A percentile compares a stretch with the other conserved stretches of the same genome.
These are phyloP conservation scores for Abscondita cerata DNA, from an alignment of 2,888 invertebrate genomes.

Conservation along the genomic window DNA sequence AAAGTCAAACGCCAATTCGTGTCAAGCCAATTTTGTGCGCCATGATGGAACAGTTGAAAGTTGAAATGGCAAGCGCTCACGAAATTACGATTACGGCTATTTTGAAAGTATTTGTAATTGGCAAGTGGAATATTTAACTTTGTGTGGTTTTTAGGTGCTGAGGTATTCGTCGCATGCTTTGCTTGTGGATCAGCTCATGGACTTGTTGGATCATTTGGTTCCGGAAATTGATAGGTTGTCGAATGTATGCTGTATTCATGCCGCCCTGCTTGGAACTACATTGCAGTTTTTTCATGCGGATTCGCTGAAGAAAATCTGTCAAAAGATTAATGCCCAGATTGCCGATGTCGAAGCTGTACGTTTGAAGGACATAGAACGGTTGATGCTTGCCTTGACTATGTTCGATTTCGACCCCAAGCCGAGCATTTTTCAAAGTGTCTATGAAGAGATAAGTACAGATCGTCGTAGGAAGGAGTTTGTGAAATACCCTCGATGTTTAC, in stretches of 20 bases:
- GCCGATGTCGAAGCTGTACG: constrained; percentile 45
- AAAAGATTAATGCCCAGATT: constrained; percentile 62
- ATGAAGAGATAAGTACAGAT: constrained; percentile 62
- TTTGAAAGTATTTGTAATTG: constrained; percentile 61
- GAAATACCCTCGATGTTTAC: constrained; percentile 66
- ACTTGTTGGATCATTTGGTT: constrained; percentile 63
- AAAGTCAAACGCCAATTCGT: constrained; percentile 71
- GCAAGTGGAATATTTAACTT: not conserved
- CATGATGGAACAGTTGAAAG: constrained; percentile 59
- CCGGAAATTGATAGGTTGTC: constrained; percentile 67
- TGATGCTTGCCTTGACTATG: constrained; percentile 67
- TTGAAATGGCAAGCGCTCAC: constrained; percentile 63
- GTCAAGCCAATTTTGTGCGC: constrained; percentile 59
- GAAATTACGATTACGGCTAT: constrained; percentile 72
- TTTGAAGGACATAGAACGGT: constrained; percentile 78
- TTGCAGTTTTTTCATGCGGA: constrained; percentile 60
- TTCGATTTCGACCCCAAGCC: constrained; percentile 65
- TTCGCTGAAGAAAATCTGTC: constrained; percentile 61
- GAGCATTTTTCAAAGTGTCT: constrained; percentile 59
- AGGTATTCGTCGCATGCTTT: constrained; percentile 64
- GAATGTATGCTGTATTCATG: constrained; percentile 68
- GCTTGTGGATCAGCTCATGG: constrained; percentile 59
- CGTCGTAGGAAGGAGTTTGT: constrained; percentile 64
- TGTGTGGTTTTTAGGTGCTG: constrained; percentile 55
- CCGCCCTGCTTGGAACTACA: constrained; percentile 68